Percentiles rank a stretch among this genome's conserved stretches.
Evolutionary conservation across 2,888 invertebrate genomes (phyloP).

Genomic region (Aproaerema taeniolella): DNA sequence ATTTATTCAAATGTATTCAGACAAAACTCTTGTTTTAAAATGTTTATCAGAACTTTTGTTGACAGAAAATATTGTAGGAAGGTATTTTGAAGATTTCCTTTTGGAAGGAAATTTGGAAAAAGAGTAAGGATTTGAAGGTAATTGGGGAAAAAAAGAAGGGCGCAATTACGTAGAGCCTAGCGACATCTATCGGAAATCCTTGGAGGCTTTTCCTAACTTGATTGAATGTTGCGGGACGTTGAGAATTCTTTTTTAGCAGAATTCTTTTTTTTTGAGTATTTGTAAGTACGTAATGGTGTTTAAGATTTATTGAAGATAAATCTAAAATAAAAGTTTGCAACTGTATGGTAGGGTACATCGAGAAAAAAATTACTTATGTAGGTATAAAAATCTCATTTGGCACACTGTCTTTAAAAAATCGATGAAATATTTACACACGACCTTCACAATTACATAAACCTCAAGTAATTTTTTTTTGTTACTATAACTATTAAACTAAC

Average conservation of each 20-base stretch:
- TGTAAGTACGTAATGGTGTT: too few species aligned
- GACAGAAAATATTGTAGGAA: background rate
- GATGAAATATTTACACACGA: too few species aligned
- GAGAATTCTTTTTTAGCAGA: constrained; percentile 26
- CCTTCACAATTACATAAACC: too few species aligned
- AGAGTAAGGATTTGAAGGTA: constrained; percentile 26
- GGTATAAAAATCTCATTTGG: too few species aligned
- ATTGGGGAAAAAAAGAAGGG: constrained; percentile 36
- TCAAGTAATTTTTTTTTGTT: too few species aligned
- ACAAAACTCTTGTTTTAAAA: constrained; percentile 27
- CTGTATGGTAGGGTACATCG: too few species aligned
- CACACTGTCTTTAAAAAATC: too few species aligned
- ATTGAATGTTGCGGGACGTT: constrained; percentile 70
- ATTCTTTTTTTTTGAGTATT: background rate
- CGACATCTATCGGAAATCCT: constrained; percentile 74
- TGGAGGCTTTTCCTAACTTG: constrained; percentile 65
- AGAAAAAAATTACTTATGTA: too few species aligned
- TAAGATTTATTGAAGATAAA: too few species aligned
- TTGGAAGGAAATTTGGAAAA: constrained; percentile 29
- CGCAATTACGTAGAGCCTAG: constrained; percentile 58
- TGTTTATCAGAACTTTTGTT: constrained; percentile 21
- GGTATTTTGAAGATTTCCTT: constrained; percentile 18
- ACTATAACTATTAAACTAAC: too few species aligned
- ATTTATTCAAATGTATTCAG: constrained; percentile 48
- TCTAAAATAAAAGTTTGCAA: too few species aligned